These are phyloP conservation scores for Sweltsa coloradensis DNA, from an alignment of 1,140 invertebrate genomes.

Conservation along the genomic window DNA sequence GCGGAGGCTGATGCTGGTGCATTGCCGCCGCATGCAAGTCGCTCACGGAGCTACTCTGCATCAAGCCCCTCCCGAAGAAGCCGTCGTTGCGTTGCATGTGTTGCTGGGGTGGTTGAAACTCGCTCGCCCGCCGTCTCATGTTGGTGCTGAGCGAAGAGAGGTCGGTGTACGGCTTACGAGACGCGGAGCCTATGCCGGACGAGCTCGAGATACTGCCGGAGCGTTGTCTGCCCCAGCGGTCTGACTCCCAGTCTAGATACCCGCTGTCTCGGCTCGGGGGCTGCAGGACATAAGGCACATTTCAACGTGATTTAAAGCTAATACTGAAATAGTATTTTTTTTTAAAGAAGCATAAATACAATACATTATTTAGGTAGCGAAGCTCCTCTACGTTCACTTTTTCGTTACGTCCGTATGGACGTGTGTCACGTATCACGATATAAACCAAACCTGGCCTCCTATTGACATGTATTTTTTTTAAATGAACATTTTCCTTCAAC, in stretches of 20 bases:
- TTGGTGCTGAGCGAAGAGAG: slow-evolving; percentile 12
- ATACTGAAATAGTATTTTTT: slow-evolving; percentile 5
- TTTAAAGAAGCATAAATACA: too few relatives aligned
- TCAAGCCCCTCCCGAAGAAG: slow-evolving; percentile 28
- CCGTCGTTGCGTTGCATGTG: slow-evolving; percentile 18
- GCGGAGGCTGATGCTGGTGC: slow-evolving; percentile 23
- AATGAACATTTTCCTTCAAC: neutral
- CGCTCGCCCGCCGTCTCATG: slow-evolving; percentile 23
- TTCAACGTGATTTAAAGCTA: neutral
- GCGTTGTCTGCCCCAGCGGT: slow-evolving; percentile 29
- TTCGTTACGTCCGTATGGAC: too few relatives aligned
- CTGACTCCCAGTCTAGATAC: slow-evolving; percentile 32
- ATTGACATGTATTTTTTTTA: neutral
- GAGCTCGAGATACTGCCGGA: slow-evolving; percentile 35
- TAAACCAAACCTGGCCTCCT: too few relatives aligned
- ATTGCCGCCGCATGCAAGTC: slow-evolving; percentile 21
- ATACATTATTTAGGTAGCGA: too few relatives aligned
- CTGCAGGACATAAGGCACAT: slow-evolving; percentile 13
- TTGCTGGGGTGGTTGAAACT: slow-evolving; percentile 17
- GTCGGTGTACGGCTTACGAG: slow-evolving; percentile 4
- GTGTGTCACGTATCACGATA: too few relatives aligned
- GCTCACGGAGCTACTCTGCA: slow-evolving; percentile 37
- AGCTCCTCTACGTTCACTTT: too few relatives aligned
- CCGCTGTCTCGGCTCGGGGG: slow-evolving; percentile 29
- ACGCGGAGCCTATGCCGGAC: slow-evolving; percentile 7